Conservation (phyloP, 1,140 invertebrate genomes). For the Micrasema minimum region DNA sequence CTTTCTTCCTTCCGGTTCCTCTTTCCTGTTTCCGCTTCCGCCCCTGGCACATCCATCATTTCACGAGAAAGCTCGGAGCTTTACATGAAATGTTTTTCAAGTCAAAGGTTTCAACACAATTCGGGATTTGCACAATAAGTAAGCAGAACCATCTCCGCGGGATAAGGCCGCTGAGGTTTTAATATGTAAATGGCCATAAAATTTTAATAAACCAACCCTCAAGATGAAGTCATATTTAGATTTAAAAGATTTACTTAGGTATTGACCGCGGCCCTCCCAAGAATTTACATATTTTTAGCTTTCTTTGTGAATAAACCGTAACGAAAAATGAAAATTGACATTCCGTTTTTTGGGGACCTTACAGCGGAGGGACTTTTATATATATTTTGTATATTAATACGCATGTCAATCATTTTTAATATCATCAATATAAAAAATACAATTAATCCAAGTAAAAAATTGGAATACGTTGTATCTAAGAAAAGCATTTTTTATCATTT, state of each 20-base stretch:
- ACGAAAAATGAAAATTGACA: too few relatives aligned
- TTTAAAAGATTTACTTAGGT: too few relatives aligned
- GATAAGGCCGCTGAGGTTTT: background rate
- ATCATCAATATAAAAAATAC: too few relatives aligned
- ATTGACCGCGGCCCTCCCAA: too few relatives aligned
- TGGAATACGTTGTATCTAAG: too few relatives aligned
- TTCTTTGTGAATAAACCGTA: background rate
- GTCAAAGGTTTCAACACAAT: background rate
- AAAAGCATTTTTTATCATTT: too few relatives aligned
- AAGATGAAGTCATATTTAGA: too few relatives aligned
- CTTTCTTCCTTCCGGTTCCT: constrained; percentile 39
- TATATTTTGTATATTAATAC: too few relatives aligned
- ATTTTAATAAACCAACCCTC: constrained; percentile 11
- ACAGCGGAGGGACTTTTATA: too few relatives aligned
- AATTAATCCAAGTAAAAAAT: too few relatives aligned
- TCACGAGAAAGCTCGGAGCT: constrained; percentile 4
- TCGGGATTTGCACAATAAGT: constrained; percentile 16
- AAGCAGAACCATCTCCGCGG: constrained; percentile 21
- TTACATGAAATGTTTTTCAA: constrained; percentile 21
- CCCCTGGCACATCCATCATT: constrained; percentile 40
- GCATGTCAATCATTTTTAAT: too few relatives aligned
- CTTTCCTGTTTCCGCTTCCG: constrained; percentile 9
- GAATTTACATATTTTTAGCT: background rate
- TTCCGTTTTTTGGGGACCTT: too few relatives aligned
- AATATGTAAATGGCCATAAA: constrained; percentile 29